Evolutionary conservation across 2,797 vertebrate genomes (phyloP).

Genomic region (Hippocampus kuda): DNA sequence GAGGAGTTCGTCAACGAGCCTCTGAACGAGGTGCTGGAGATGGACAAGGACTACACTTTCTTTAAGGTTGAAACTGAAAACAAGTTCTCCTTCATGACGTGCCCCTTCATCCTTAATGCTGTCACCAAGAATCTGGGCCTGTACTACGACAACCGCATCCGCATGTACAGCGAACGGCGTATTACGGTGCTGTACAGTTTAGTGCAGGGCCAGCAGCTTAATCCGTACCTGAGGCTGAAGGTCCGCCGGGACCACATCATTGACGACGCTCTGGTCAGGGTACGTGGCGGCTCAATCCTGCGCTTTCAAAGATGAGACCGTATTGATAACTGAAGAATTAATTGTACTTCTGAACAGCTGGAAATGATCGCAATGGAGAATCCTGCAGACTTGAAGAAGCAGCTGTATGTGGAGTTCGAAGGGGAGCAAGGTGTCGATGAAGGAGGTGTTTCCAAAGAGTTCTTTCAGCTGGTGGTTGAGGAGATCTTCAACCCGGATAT

Average conservation of each 20-base stretch:
- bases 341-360: constrained; percentile 61
- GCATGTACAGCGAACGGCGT: constrained; percentile 98
- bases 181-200: constrained; percentile 97
- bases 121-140: constrained; percentile 98
- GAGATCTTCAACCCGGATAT: constrained; percentile 99
- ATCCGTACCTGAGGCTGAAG: constrained; percentile 93
- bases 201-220: constrained; percentile 96
- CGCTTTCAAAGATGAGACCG: background rate
- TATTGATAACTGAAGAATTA: background rate
- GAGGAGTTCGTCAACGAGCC: constrained; percentile 98
- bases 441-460: constrained; percentile 99
- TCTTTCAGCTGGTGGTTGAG: constrained; percentile 98
- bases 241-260: constrained; percentile 97
- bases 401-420: constrained; percentile 98
- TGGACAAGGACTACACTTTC: constrained; percentile 99
- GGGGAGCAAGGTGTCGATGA: constrained; percentile 98
- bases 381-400: constrained; percentile 98
- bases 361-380: constrained; percentile 99
- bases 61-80: constrained; percentile 99
- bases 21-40: constrained; percentile 95
- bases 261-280: constrained; percentile 94
- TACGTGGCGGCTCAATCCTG: constrained; percentile 56
- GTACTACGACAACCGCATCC: constrained; percentile 98
- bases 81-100: constrained; percentile 99
- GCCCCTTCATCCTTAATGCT: constrained; percentile 94